Evolutionary conservation across 92 coral and sea anemone species (phyloP).

Genomic region (Umimayanthus kanabou): DNA sequence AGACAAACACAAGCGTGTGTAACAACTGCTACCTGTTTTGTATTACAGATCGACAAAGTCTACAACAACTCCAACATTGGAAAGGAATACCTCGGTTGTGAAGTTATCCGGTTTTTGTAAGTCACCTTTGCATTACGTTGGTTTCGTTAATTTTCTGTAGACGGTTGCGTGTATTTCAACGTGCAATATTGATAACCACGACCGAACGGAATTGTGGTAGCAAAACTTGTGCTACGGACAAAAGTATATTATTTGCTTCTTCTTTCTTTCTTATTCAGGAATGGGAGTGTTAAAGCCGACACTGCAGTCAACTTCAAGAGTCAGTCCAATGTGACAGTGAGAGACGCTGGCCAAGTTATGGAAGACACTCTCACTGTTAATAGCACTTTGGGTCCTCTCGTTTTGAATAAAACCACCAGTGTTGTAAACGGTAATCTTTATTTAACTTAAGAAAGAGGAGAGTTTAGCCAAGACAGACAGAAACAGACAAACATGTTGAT

Average conservation of each 20-base stretch:
- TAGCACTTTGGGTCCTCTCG: not conserved
- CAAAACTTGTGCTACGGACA: too few species aligned
- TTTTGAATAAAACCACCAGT: not conserved
- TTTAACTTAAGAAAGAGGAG: not conserved
- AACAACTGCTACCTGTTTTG: not conserved
- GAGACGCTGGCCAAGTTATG: conserved; percentile 5
- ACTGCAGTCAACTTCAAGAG: not conserved
- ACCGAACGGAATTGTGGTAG: too few species aligned
- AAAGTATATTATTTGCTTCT: not conserved
- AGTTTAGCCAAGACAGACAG: not conserved
- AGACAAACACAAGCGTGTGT: not conserved
- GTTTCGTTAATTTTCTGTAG: too few species aligned
- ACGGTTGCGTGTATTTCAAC: too few species aligned
- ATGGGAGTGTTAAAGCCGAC: not conserved
- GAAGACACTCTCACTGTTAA: not conserved
- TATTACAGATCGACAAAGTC: not conserved
- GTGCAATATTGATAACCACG: too few species aligned
- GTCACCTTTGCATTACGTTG: not conserved
- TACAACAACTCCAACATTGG: not conserved
- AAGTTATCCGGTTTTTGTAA: conserved; percentile 15
- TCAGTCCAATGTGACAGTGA: not conserved
- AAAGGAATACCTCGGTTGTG: not conserved
- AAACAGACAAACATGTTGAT: not conserved
- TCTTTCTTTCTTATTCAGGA: not conserved
- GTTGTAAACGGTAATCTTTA: not conserved